Conservation (phyloP, 2,888 invertebrate genomes). For the Poecilus cupreus region DNA sequence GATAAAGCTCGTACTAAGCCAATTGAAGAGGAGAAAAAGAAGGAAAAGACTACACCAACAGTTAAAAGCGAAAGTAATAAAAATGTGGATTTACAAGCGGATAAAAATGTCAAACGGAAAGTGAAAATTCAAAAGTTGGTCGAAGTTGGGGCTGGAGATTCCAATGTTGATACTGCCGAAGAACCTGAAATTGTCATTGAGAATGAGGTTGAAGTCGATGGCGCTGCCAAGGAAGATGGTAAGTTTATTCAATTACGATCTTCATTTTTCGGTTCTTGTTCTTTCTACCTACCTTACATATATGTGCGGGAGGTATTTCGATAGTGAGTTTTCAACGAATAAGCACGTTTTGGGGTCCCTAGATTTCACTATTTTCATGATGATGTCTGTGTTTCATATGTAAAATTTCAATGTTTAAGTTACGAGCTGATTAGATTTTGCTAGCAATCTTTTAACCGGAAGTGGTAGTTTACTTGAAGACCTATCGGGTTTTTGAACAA, state of each 20-base stretch:
- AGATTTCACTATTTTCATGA: too few relatives aligned
- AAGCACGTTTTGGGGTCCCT: too few relatives aligned
- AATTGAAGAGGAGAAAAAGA: conserved; percentile 43
- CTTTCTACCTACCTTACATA: too few relatives aligned
- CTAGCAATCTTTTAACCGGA: too few relatives aligned
- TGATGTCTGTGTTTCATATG: too few relatives aligned
- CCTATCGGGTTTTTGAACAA: too few relatives aligned
- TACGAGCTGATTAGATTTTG: too few relatives aligned
- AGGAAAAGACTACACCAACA: conserved; percentile 37
- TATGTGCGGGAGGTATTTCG: too few relatives aligned
- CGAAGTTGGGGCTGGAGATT: neutral
- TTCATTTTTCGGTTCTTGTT: neutral
- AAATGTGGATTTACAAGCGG: conserved; percentile 28
- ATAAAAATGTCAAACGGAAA: conserved; percentile 49
- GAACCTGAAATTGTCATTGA: conserved; percentile 67
- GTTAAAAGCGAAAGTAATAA: conserved; percentile 22
- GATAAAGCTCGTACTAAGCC: conserved; percentile 10
- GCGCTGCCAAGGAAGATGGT: conserved; percentile 65
- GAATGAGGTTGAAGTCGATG: conserved; percentile 62
- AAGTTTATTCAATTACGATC: conserved; percentile 51
- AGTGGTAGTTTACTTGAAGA: too few relatives aligned
- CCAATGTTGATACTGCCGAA: conserved; percentile 52
- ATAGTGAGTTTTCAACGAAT: too few relatives aligned
- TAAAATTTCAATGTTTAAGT: too few relatives aligned
- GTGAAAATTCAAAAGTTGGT: conserved; percentile 40